Percentiles rank a stretch among this genome's conserved stretches.
Conservation (phyloP, 2,797 vertebrate species). For the Oreonectes daqikongensis region DNA sequence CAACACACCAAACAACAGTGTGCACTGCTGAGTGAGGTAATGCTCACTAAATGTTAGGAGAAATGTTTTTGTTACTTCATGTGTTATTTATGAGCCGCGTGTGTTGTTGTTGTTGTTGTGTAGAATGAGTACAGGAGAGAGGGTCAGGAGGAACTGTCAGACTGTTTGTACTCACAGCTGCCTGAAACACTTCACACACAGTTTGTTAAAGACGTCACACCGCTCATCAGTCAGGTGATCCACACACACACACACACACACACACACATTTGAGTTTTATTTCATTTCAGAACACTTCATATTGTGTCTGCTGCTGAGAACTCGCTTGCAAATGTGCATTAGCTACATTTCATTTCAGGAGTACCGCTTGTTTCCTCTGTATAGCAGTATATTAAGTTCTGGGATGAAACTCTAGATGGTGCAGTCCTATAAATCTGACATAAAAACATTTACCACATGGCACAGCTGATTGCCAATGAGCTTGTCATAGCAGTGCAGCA, state of each 20-base stretch:
- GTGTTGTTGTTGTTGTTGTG: not conserved
- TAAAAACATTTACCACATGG: no score
- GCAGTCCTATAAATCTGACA: no score
- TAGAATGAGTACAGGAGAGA: conserved; percentile 58
- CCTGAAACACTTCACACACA: conserved; percentile 56
- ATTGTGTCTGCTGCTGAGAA: no score
- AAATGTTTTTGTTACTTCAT: not conserved
- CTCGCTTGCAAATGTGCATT: no score
- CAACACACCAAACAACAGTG: conserved; percentile 69
- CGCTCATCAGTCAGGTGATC: conserved; percentile 40
- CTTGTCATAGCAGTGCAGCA: no score
- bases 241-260: no score
- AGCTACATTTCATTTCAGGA: no score
- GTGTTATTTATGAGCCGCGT: not conserved
- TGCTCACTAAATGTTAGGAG: not conserved
- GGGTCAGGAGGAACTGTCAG: conserved; percentile 42
- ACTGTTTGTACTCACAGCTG: conserved; percentile 56
- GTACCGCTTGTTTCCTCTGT: no score
- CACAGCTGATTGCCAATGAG: no score
- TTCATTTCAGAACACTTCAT: not conserved
- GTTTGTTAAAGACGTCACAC: conserved; percentile 59
- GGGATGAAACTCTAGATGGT: no score
- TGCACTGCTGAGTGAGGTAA: conserved; percentile 65
- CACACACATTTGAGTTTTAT: no score
- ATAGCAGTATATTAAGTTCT: no score